Evolutionary conservation across 2,888 invertebrate genomes (phyloP).

Genomic region (Callosobruchus maculatus): DNA sequence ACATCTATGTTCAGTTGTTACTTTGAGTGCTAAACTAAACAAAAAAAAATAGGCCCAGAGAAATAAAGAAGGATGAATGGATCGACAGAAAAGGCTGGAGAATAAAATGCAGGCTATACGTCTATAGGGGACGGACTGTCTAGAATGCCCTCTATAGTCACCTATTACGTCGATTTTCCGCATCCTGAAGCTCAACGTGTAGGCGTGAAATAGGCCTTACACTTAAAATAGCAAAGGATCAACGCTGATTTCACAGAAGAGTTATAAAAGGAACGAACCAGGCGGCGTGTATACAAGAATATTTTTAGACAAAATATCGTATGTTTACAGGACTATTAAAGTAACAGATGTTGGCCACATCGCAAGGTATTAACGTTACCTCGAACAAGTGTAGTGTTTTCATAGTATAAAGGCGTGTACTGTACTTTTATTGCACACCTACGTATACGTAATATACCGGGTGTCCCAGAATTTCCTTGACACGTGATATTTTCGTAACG

Average conservation of each 20-base stretch:
- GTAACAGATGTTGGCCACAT: not conserved
- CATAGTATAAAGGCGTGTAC: not conserved
- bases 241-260: not conserved
- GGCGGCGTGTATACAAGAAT: not conserved
- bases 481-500: no score
- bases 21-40: no score
- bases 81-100: no score
- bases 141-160: no score
- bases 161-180: no score
- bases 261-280: not conserved
- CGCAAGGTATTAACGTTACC: not conserved
- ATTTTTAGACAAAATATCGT: not conserved
- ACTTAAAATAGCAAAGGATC: not conserved
- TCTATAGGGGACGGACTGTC: no score
- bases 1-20: no score
- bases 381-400: not conserved
- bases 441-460: no score
- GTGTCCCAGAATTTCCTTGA: no score
- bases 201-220: not conserved
- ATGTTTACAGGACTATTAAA: not conserved
- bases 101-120: no score
- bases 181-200: not conserved
- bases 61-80: no score
- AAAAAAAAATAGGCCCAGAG: no score
- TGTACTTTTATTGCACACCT: not conserved